phyloP scores from a whole-genome alignment of 1,140 invertebrate species.

The Saxidomus purpurata region DNA sequence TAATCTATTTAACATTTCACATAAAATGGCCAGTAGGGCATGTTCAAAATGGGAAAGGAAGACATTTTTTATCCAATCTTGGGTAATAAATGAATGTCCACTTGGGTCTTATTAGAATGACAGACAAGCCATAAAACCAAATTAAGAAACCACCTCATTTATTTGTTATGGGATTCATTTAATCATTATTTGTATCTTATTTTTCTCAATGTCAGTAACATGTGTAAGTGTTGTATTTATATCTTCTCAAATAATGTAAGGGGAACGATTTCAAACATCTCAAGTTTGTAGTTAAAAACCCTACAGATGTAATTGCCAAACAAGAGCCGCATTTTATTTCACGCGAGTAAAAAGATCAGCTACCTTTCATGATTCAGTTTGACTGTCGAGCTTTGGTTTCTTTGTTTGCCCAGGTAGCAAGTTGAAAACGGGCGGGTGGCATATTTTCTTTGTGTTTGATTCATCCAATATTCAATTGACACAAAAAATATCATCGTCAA shows the following conservation, averaged over 20 bases:
- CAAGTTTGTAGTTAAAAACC: conserved; percentile 2
- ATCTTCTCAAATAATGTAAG: not conserved
- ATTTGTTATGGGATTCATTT: not conserved
- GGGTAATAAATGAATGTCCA: no score
- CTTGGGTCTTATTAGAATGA: no score
- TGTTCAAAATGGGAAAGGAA: no score
- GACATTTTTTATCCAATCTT: no score
- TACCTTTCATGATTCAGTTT: conserved; percentile 8
- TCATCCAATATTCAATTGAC: conserved; percentile 46
- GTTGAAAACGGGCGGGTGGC: conserved; percentile 15
- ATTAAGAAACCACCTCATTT: not conserved
- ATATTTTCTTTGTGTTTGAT: conserved; percentile 46
- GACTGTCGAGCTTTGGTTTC: conserved; percentile 19
- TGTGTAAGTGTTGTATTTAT: conserved; percentile 13
- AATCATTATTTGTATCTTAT: not conserved
- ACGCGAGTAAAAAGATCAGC: conserved; percentile 35
- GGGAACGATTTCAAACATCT: not conserved
- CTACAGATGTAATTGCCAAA: conserved; percentile 38
- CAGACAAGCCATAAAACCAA: not conserved
- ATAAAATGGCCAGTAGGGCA: no score
- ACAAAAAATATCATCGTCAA: conserved; percentile 50
- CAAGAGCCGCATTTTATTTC: conserved; percentile 26
- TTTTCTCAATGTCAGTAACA: conserved; percentile 3
- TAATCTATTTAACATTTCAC: no score
- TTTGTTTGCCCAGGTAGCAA: conserved; percentile 36